Base-by-base conservation (phyloP, 2,113 vertebrate genomes). In the Ailurus styani region DNA sequence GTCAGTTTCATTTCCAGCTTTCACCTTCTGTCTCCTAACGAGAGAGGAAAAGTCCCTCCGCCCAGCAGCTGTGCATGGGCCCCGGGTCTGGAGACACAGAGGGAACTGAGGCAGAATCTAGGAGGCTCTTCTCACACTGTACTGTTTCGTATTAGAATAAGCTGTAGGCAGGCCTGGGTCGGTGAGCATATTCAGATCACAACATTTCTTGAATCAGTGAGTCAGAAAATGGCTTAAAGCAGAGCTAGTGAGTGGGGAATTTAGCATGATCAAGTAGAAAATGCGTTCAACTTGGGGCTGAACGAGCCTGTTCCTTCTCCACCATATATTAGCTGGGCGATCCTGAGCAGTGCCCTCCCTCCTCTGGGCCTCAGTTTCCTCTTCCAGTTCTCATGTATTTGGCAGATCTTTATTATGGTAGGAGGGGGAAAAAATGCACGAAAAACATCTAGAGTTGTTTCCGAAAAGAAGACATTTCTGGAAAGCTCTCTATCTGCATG, bases 1-100 rank as follows among this genome's bases (percentile, higher is more conserved):
- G 57, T 95, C 96, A 78, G 95, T 97, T 98, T 98, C 84, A 20
- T 96, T 97, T 96, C 94, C 84, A 92, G 93, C 31, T 84, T 77
- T 82, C 75, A 89, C 72, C 62, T 88, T 93, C 78, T 50, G 15
- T 37, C 47, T 90, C 83, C 73, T 25, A 14, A 37, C 47, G 27
- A 84, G 42, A 23, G 64, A 68, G 23, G 31, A 27, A 73, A 84
- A 66, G 50, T 7, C 37, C 55, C 78, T 75, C 31, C 20, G 25
- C 25, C 13, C 42, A 15, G 75, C 55, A 68, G 42, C 70, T 17
- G 18, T 11, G 68, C n/a, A 34, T 7, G 11, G 18, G 62, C 21
- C 6, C 6, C 18, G 54, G 7, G 42, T 64, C 82, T 97, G 23
- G 77, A 70, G 68, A 40, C 29, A 7, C 6, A 14, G 45, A n/a